Evolutionary conservation across 2,888 invertebrate species (phyloP), one percentile per base, ranked within the genome.

Genomic region (Ectobius pallidus): DNA sequence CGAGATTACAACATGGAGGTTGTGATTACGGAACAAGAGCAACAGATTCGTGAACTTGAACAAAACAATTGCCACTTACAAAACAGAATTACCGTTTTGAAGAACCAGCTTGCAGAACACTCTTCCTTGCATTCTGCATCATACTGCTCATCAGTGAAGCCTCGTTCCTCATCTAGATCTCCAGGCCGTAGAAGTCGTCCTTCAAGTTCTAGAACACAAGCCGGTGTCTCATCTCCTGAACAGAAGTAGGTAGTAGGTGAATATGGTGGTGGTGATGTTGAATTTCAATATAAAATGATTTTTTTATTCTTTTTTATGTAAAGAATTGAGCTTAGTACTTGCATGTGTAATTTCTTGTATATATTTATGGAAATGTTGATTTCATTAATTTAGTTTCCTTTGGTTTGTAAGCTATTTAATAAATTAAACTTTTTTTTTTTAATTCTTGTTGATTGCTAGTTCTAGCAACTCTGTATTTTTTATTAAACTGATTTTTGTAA

Each of bases 21-120:
- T n/a, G 20, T 46, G 25, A n/a, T 65, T 16, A 22, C 11, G 7
- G 27, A 65, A 27, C 65, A 65, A 18, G 44, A 65, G 46, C 46
- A 65, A 18, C 65, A 46, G 4, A 65, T 65, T n/a, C 44, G 3
- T 16, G 18, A 65, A 2, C 46, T 65, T 18, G 27, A 46, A 44
- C 44, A 46, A 30, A 65, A n/a, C 2, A 65, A 65, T 27, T 6
- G 30, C 16, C 44, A 65, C 7, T 34, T 65, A 11, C 65, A 44
- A 3, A 34, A 46, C 18, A 20, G 46, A 46, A 11, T 72, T 9
- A 46, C 25, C 22, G 72, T 72, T 34, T 20, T 72, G 44, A 42
- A 61, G 44, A 68, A 52, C 20, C 72, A 72, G 32, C 72, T 72
- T 7, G 68, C 25, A 39, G 46, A 55, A 9, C 72, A 72, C 49